Percentiles rank a stretch among this genome's conserved stretches.
Evolutionary conservation across 2,113 vertebrate species (phyloP).

Genomic region (Gavia stellata): DNA sequence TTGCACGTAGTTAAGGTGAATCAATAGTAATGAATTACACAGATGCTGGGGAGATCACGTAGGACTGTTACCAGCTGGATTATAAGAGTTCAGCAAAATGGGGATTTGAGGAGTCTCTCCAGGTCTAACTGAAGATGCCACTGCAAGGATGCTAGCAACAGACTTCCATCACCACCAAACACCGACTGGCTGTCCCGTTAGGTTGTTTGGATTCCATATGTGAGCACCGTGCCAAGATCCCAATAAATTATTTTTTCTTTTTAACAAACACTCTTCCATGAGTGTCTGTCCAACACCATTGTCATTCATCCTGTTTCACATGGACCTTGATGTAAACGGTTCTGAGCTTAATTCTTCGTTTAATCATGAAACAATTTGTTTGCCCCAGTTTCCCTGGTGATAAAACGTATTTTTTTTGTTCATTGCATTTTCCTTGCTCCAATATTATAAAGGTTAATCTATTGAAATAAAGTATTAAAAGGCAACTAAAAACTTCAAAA

Average conservation of each 20-base stretch:
- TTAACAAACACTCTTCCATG: not conserved
- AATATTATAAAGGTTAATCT: not conserved
- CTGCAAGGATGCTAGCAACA: not conserved
- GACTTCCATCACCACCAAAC: not conserved
- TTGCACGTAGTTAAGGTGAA: not conserved
- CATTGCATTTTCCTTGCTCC: not conserved
- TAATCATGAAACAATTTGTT: not conserved
- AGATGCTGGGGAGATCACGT: not conserved
- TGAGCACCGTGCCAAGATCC: not conserved
- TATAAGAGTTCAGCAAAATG: not conserved
- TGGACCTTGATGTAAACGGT: not conserved
- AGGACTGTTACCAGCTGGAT: not conserved
- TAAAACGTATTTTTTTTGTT: not conserved
- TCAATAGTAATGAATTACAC: not conserved
- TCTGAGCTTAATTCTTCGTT: not conserved
- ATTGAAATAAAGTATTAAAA: not conserved
- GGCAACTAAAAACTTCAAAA: not conserved
- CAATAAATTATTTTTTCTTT: not conserved
- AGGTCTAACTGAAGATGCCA: not conserved
- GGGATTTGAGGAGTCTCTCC: not conserved
- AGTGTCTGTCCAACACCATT: not conserved
- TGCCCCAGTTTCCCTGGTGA: not conserved
- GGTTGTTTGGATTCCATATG: not conserved
- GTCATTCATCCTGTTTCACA: not conserved
- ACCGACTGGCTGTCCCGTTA: not conserved